Evolutionary conservation across 1,140 invertebrate genomes (phyloP), one percentile per base, ranked within the genome.

Genomic region (Drosophila mojavensis): DNA sequence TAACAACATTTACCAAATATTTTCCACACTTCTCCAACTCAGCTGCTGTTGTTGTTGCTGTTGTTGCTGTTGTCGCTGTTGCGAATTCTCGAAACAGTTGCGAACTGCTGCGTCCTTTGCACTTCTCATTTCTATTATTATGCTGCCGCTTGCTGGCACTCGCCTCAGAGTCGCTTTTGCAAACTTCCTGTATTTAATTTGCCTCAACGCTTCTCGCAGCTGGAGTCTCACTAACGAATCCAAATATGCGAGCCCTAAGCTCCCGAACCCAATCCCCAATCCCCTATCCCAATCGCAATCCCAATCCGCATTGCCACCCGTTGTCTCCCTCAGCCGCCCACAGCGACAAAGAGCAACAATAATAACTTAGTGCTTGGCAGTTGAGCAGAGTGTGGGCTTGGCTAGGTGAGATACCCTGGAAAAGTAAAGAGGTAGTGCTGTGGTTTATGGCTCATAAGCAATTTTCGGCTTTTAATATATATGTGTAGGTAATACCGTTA

Each of bases 151-250:
- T 76, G 67, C 71, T 83, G 76, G 61, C 65, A 62, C 68, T 53
- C 60, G 74, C 79, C 53, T 75, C 54, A 56, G 66, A 79, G 83
- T 83, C 75, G 66, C 82, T 79, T 82, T 78, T 59, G 61, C 48
- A 75, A 82, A 82, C 81, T 83, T 78, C 72, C 84, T 89, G 83
- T 83, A 79, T 88, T 86, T 86, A 88, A 86, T 86, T 86, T 86
- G 75, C 74, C 45, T 26, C 65, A 36, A 62, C 50, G 56, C 56
- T 66, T 55, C 28, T 33, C 70, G 58, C 71, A 73, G 70, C 70
- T 73, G 70, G 64, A 73, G 55, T 28, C 48, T 13, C 69, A 45
- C 20, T 47, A 70, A 41, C 50, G 51, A 74, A 58, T 56, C 71
- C 58, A 69, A 74, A 62, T 50, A 55, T 60, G 45, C 70, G 50